Percentiles rank a stretch among this genome's conserved stretches.
Evolutionary conservation across 2,888 invertebrate genomes (phyloP).

Genomic region (Caenorhabditis wallacei): DNA sequence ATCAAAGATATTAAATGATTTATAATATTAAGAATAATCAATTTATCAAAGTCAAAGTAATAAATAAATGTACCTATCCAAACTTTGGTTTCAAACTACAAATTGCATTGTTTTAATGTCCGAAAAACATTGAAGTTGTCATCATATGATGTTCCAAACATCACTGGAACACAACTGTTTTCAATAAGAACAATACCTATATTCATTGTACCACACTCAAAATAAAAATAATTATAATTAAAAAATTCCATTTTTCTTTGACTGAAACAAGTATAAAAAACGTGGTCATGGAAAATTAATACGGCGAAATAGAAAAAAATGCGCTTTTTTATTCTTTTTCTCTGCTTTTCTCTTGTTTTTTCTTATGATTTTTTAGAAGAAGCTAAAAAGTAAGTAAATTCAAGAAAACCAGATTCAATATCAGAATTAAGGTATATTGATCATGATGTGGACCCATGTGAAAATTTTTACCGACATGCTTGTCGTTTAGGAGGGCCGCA

Average conservation of each 20-base stretch:
- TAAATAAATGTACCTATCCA: too few relatives aligned
- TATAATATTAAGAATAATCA: neutral
- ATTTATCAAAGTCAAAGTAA: too few relatives aligned
- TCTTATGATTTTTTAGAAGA: neutral
- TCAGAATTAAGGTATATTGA: neutral
- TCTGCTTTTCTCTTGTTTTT: neutral
- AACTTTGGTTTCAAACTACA: neutral
- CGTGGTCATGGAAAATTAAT: neutral
- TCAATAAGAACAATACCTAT: too few relatives aligned
- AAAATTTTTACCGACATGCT: slow-evolving; percentile 33
- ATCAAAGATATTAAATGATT: too few relatives aligned
- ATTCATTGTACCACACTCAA: too few relatives aligned
- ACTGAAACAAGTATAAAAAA: neutral
- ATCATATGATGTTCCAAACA: too few relatives aligned
- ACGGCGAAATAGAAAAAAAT: neutral
- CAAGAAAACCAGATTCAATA: too few relatives aligned
- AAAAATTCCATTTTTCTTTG: neutral
- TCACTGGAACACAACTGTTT: too few relatives aligned
- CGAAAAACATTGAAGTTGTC: too few relatives aligned
- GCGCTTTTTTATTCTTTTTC: neutral
- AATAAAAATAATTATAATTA: too few relatives aligned
- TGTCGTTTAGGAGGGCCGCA: neutral
- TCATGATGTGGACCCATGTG: slow-evolving; percentile 17
- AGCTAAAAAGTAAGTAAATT: slow-evolving; percentile 2
- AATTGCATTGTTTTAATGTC: too few relatives aligned